Conservation (phyloP, 2,113 vertebrate species). For the Oceanites oceanicus region DNA sequence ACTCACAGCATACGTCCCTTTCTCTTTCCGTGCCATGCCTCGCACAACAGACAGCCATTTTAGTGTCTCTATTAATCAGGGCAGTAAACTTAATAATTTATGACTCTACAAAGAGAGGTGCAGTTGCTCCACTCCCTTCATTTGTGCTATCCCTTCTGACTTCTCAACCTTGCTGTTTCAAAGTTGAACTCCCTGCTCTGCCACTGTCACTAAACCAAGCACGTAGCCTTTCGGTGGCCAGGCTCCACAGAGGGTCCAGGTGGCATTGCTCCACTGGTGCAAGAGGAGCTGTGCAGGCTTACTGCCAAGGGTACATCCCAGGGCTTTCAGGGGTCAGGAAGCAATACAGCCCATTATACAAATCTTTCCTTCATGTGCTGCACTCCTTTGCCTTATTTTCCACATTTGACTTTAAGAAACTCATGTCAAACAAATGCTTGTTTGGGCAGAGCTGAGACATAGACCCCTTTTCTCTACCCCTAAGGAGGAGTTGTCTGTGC, state of each 20-base stretch:
- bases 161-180: not conserved
- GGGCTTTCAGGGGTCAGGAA: not conserved
- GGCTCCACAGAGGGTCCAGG: not conserved
- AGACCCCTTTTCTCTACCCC: not conserved
- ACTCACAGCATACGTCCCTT: not conserved
- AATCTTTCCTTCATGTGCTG: not conserved
- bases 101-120: not conserved
- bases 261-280: not conserved
- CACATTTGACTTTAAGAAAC: not conserved
- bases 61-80: not conserved
- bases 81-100: not conserved
- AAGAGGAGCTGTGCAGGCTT: not conserved
- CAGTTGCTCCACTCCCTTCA: not conserved
- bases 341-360: not conserved
- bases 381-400: not conserved
- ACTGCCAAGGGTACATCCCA: not conserved
- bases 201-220: not conserved
- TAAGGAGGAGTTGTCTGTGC: not conserved
- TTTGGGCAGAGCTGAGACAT: not conserved
- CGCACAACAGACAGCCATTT: not conserved
- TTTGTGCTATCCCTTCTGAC: not conserved
- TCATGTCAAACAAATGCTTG: not conserved
- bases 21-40: not conserved
- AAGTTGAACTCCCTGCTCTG: not conserved
- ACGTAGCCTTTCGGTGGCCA: not conserved